phyloP scores from a whole-genome alignment of 2,113 vertebrate genomes.

The Scortum barcoo region DNA sequence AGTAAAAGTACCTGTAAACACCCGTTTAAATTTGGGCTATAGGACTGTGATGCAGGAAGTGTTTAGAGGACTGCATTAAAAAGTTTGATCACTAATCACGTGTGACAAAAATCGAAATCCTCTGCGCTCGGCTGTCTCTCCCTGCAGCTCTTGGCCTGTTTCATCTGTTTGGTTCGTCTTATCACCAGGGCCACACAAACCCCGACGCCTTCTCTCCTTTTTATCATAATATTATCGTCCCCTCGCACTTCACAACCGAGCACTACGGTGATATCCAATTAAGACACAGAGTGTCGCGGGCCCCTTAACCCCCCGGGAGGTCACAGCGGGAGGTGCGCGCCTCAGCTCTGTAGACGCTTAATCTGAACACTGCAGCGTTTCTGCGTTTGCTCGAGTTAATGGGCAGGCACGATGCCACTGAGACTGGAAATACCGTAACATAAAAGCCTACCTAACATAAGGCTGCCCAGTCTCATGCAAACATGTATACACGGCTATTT shows the following conservation, averaged over 20 bases:
- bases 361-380: slow-evolving; percentile 7
- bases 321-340: neutral
- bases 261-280: neutral
- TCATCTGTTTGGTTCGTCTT: neutral
- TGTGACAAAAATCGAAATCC: neutral
- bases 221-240: neutral
- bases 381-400: neutral
- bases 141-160: neutral
- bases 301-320: neutral
- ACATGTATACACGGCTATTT: neutral
- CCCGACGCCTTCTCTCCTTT: neutral
- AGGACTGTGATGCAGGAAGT: neutral
- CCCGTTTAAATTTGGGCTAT: neutral
- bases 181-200: neutral
- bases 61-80: neutral
- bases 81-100: accelerated
- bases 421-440: neutral
- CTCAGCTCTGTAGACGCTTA: neutral
- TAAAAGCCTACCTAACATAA: neutral
- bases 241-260: neutral
- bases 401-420: neutral
- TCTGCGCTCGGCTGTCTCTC: neutral
- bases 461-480: neutral
- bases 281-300: neutral
- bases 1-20: neutral